Evolutionary conservation across 2,113 vertebrate genomes (phyloP).

Genomic region (Eleginops maclovinus): DNA sequence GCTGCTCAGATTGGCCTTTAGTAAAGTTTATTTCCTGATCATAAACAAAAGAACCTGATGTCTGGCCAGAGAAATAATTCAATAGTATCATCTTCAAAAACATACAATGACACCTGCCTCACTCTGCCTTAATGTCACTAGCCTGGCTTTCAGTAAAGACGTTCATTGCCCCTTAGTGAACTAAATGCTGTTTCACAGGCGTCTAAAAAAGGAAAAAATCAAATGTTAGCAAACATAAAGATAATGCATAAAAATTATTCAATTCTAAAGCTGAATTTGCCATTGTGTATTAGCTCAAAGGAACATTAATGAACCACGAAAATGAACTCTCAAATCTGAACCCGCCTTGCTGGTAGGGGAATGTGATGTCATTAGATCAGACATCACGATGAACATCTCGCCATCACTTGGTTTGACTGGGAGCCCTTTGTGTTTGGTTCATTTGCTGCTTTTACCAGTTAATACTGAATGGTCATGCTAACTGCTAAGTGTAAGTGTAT

Average conservation of each 20-base stretch:
- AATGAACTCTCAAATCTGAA: constrained; percentile 23
- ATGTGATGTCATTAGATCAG: constrained; percentile 50
- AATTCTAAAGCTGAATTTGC: constrained; percentile 9
- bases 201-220: not conserved
- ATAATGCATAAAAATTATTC: not conserved
- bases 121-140: constrained; percentile 64
- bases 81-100: not conserved
- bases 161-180: not conserved
- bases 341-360: constrained; percentile 12
- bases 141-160: constrained; percentile 9
- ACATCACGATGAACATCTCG: constrained; percentile 8
- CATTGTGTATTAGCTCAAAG: not conserved
- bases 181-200: constrained; percentile 20
- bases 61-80: constrained; percentile 22
- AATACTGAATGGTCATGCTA: not conserved
- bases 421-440: constrained; percentile 39
- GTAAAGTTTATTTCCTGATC: constrained; percentile 15
- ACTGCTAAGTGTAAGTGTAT: constrained; percentile 4
- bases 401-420: constrained; percentile 23
- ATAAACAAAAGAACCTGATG: not conserved
- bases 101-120: constrained; percentile 22
- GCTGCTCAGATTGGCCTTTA: constrained; percentile 8
- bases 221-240: not conserved
- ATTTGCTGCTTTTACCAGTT: constrained; percentile 27
- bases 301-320: constrained; percentile 21